A percentile compares a stretch with the other conserved stretches of the same genome.
These are phyloP conservation scores for Agrotis exclamationis DNA, from an alignment of 2,888 invertebrate species.

Conservation along the genomic window DNA sequence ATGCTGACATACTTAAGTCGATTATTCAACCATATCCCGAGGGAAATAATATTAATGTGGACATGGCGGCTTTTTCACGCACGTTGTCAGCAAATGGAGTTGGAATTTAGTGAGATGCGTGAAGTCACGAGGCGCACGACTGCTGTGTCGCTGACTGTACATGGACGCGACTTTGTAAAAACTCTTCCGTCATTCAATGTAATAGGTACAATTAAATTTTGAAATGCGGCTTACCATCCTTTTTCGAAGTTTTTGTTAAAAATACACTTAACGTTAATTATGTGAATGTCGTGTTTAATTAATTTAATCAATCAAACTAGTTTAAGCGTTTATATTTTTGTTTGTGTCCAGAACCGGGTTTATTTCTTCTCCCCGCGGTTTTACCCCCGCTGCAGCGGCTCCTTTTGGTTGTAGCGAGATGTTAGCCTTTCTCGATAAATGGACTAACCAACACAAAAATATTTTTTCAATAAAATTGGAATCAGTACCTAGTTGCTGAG, in stretches of 20 bases:
- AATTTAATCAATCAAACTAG: no score
- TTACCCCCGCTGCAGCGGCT: no score
- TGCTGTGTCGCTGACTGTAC: slow-evolving; percentile 55
- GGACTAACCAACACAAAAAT: no score
- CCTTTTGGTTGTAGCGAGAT: no score
- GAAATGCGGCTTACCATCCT: neutral
- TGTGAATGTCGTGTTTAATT: no score
- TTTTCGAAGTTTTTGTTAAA: neutral
- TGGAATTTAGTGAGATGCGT: slow-evolving; percentile 82
- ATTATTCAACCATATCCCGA: slow-evolving; percentile 72
- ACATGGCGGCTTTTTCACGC: slow-evolving; percentile 82
- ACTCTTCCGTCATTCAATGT: slow-evolving; percentile 75
- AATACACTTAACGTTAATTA: no score
- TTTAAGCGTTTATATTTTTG: no score
- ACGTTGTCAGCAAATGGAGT: slow-evolving; percentile 82
- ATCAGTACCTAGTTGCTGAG: no score
- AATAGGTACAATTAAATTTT: slow-evolving; percentile 22
- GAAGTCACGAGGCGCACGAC: slow-evolving; percentile 82
- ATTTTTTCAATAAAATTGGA: no score
- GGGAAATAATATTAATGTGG: slow-evolving; percentile 79
- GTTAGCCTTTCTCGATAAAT: no score
- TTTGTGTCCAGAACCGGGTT: no score
- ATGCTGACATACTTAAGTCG: slow-evolving; percentile 64
- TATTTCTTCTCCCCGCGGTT: no score
- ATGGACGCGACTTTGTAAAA: slow-evolving; percentile 61